Base-by-base conservation (phyloP, 2,797 vertebrate genomes). In the Merluccius polli region DNA sequence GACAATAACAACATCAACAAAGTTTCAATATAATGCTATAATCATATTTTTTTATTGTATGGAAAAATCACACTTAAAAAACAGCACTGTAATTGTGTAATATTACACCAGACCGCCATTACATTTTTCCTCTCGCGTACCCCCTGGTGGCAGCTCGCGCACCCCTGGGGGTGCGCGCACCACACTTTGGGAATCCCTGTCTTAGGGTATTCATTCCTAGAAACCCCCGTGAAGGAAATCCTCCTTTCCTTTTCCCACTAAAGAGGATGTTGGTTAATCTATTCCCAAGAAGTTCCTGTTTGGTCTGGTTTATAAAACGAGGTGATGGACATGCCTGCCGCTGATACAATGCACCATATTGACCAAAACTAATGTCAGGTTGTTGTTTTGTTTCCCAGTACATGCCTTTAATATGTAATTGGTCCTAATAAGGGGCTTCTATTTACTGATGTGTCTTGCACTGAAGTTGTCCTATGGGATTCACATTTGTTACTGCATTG, bases 281-380 rank as follows among this genome's bases (percentile, higher is more conserved):
- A 72, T 44, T 31, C 48, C 70, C 29, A 27, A 4, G 30, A 73
- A 72, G 74, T n/a, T 73, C 38, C 18, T 36, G 10, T 72, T 78
- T 80, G 59, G 2, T 63, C 30, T 12, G 30, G 71, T 73, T 79
- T 32, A 36, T 69, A 31, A 78, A 77, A 71, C 12, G 0, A 15
- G 24, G 27, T 30, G 31, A 73, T 48, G 0, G 52, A 70, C 38
- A 79, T 11, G 48, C 27, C 16, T 75, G 27, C 33, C 74, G 59
- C 70, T 44, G 75, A 79, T 71, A 78, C 65, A 73, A 79, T 81
- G 83, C 78, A 81, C 78, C 82, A 44, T 72, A 79, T 72, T 69
- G 59, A 59, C 73, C 76, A 65, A 78, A n/a, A 77, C 77, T 68
- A 38, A 73, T 72, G 77, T 76, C 29, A 16, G 29, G 74, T 76